Conservation (phyloP, 2,113 vertebrate genomes). For the Pomatorhinus ruficollis region DNA sequence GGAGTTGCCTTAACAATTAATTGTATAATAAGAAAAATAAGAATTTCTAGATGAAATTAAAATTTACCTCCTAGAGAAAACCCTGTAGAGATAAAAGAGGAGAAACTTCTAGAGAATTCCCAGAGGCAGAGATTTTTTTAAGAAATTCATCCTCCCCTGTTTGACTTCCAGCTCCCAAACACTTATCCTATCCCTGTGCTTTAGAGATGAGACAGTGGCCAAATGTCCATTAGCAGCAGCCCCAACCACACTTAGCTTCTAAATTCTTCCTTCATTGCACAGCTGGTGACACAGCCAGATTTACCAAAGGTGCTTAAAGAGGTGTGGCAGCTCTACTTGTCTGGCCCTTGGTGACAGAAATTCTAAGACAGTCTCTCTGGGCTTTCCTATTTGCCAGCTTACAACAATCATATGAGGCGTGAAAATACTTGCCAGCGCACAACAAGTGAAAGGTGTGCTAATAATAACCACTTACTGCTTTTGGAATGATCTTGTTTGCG, state of each 20-base stretch:
- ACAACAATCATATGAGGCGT: accelerated
- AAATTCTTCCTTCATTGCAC: background rate
- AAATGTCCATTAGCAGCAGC: background rate
- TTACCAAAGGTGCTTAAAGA: background rate
- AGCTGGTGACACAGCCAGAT: background rate
- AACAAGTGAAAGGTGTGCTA: background rate
- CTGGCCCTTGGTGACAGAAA: background rate
- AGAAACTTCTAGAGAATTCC: background rate
- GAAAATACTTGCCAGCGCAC: background rate
- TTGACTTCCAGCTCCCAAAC: background rate
- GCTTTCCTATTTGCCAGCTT: background rate
- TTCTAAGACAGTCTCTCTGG: background rate
- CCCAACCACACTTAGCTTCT: background rate
- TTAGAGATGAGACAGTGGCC: background rate
- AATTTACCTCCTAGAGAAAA: conserved; percentile 18
- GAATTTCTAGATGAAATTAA: background rate
- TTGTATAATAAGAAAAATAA: background rate
- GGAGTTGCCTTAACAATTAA: background rate
- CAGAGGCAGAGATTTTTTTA: background rate
- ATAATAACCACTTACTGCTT: background rate
- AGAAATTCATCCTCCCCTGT: background rate
- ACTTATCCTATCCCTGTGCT: background rate
- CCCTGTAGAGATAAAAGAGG: background rate
- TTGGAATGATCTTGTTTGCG: background rate
- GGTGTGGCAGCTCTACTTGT: background rate